A percentile compares a stretch with the other conserved stretches of the same genome.
Evolutionary conservation across 2,888 invertebrate genomes (phyloP).

Genomic region (Cyclophora punctaria): DNA sequence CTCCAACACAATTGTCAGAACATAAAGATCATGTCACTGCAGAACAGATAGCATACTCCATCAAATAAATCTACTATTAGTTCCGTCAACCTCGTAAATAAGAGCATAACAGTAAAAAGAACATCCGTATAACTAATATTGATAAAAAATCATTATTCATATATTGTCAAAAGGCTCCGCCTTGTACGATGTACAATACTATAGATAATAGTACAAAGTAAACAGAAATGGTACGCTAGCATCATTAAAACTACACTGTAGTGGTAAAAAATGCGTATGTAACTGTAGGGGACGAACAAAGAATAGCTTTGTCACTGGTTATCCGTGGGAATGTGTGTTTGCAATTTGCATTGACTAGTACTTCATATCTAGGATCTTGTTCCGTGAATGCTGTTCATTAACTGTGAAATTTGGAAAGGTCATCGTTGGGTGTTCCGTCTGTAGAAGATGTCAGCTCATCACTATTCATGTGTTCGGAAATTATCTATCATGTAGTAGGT

Average conservation of each 20-base stretch:
- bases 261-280: conserved; percentile 36
- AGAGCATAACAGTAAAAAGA: conserved; percentile 15
- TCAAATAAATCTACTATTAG: too few species aligned
- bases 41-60: too few species aligned
- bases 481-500: too few species aligned
- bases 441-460: too few species aligned
- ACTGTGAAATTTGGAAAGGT: too few species aligned
- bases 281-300: conserved; percentile 30
- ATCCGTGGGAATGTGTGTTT: conserved; percentile 19
- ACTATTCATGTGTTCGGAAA: too few species aligned
- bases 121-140: conserved; percentile 32
- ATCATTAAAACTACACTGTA: conserved; percentile 61
- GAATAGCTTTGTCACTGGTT: conserved; percentile 5
- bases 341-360: conserved; percentile 13
- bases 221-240: conserved; percentile 48
- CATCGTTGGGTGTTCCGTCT: too few species aligned
- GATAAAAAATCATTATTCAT: conserved; percentile 47
- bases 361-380: not conserved
- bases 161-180: conserved; percentile 60
- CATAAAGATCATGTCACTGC: not conserved
- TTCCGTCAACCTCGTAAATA: not conserved
- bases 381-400: too few species aligned
- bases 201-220: conserved; percentile 62
- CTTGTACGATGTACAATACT: conserved; percentile 47
- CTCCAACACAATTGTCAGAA: too few species aligned